A percentile compares a stretch with the other conserved stretches of the same genome.
phyloP scores from a whole-genome alignment of 2,888 invertebrate species.

The Lobophora halterata region DNA sequence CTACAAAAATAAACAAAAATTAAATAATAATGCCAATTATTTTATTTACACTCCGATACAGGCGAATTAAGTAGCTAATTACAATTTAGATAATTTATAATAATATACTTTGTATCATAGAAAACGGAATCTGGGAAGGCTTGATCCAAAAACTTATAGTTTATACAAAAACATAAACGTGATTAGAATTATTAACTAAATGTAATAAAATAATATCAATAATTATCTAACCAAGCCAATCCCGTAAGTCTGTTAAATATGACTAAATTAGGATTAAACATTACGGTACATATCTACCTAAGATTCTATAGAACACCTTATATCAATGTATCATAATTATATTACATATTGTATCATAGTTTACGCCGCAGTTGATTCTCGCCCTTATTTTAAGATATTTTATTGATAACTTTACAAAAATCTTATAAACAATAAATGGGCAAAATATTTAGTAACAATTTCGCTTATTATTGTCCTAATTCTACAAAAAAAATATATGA shows the following conservation, averaged over 20 bases:
- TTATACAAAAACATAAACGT: not conserved
- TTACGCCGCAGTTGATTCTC: no score
- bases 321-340: not conserved
- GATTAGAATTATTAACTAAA: not conserved
- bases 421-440: no score
- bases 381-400: no score
- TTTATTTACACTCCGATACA: constrained; percentile 59
- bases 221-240: constrained; percentile 15
- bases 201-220: not conserved
- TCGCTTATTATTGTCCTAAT: no score
- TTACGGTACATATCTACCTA: constrained; percentile 5
- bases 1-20: constrained; percentile 25
- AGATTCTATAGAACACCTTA: not conserved
- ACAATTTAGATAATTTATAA: constrained; percentile 26
- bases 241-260: constrained; percentile 1
- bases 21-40: constrained; percentile 53
- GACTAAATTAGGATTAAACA: constrained; percentile 3
- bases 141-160: constrained; percentile 6
- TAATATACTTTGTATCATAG: constrained; percentile 16
- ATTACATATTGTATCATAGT: no score
- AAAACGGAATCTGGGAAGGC: constrained; percentile 16
- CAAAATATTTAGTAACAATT: no score
- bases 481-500: no score
- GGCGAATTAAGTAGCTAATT: constrained; percentile 33
- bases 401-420: no score